These are phyloP conservation scores for Diadegma fenestrale DNA, from an alignment of 2,888 invertebrate genomes.

Conservation along the genomic window DNA sequence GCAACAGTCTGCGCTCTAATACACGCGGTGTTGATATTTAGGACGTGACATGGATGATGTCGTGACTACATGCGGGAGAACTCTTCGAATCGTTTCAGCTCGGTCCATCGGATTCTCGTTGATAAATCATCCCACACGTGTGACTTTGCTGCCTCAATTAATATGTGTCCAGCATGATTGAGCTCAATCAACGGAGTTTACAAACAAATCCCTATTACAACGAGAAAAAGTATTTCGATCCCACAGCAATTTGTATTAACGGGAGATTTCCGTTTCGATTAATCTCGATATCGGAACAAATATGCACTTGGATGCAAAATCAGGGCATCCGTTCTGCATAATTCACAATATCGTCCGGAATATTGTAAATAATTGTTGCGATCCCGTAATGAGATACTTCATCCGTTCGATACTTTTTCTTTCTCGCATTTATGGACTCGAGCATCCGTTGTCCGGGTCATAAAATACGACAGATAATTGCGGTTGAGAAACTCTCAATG, in stretches of 20 bases:
- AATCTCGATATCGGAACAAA: too few relatives aligned
- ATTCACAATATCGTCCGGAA: too few relatives aligned
- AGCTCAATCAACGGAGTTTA: not conserved
- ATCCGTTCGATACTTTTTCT: not conserved
- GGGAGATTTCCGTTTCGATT: too few relatives aligned
- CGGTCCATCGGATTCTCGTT: not conserved
- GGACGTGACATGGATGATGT: not conserved
- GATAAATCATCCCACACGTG: slow-evolving; percentile 1
- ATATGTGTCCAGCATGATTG: slow-evolving; percentile 10
- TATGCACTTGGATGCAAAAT: too few relatives aligned
- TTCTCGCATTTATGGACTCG: not conserved
- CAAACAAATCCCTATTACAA: not conserved
- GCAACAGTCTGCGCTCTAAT: not conserved
- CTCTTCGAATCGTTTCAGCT: not conserved
- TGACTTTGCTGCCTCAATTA: slow-evolving; percentile 4
- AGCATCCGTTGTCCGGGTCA: not conserved
- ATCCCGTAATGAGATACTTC: not conserved
- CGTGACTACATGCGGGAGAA: not conserved
- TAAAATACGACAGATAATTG: not conserved
- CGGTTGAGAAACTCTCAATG: not conserved
- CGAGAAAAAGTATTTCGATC: not conserved
- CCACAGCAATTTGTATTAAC: too few relatives aligned
- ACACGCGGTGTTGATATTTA: slow-evolving; percentile 6
- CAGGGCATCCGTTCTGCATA: too few relatives aligned
- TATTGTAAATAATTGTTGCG: too few relatives aligned